Conservation (phyloP, 2,888 invertebrate genomes). For the Tubiluchus corallicola region DNA sequence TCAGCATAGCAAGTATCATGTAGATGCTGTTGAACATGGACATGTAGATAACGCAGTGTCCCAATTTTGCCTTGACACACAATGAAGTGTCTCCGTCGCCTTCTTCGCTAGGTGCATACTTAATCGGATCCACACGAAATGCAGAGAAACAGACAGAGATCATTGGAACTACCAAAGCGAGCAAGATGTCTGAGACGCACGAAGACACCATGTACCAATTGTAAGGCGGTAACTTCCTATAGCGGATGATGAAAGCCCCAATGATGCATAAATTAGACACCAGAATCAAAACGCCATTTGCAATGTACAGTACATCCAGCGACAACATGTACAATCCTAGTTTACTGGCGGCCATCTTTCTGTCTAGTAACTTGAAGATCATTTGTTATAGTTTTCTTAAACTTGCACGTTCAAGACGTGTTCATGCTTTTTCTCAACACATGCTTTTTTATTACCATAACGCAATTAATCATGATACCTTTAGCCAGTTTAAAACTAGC, state of each 20-base stretch:
- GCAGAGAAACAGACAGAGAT: background rate
- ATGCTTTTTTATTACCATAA: too few species aligned
- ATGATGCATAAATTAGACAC: background rate
- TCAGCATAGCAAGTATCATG: background rate
- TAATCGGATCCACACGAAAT: background rate
- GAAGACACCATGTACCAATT: background rate
- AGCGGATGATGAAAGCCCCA: background rate
- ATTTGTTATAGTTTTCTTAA: too few species aligned
- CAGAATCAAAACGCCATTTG: background rate
- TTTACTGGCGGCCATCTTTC: too few species aligned
- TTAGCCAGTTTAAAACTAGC: too few species aligned
- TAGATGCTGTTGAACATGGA: background rate
- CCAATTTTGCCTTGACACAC: background rate
- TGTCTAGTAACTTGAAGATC: too few species aligned
- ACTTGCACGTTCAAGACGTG: too few species aligned
- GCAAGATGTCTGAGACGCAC: background rate
- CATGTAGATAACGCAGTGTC: slow-evolving; percentile 3
- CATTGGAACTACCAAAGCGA: background rate
- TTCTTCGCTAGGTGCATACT: background rate
- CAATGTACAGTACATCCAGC: background rate
- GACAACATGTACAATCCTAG: too few species aligned
- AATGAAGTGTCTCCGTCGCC: background rate
- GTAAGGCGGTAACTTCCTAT: background rate
- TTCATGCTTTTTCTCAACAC: too few species aligned
- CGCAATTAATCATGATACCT: too few species aligned